phyloP scores from a whole-genome alignment of 2,797 vertebrate genomes.

The Glossophaga mutica region DNA sequence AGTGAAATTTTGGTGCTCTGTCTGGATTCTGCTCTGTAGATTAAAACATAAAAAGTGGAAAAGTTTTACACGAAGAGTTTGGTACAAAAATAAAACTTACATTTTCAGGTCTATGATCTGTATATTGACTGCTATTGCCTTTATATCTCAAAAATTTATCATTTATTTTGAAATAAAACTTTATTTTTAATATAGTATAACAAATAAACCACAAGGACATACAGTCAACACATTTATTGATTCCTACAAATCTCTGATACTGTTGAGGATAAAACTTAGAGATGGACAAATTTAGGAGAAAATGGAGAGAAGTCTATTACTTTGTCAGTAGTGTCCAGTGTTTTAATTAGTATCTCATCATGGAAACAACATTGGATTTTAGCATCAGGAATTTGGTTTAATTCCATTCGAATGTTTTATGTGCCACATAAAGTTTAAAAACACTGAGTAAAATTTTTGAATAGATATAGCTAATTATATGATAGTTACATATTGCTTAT shows the following conservation, averaged over 20 bases:
- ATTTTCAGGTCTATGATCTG: background rate
- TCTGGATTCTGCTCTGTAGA: constrained; percentile 1
- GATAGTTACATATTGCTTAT: background rate
- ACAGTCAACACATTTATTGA: background rate
- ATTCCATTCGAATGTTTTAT: background rate
- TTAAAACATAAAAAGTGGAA: constrained; percentile 1
- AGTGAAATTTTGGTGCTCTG: background rate
- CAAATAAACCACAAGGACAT: background rate
- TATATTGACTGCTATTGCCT: background rate
- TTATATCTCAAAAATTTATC: constrained; percentile 6
- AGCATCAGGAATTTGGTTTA: constrained; percentile 2
- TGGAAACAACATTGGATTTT: constrained; percentile 24
- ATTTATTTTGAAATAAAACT: constrained; percentile 39
- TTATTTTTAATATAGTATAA: background rate
- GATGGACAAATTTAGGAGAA: background rate
- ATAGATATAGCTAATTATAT: background rate
- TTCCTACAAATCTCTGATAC: background rate
- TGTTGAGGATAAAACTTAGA: background rate
- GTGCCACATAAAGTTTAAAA: background rate
- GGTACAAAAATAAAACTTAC: background rate
- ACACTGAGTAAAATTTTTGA: background rate
- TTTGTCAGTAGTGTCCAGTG: background rate
- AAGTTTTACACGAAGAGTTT: background rate
- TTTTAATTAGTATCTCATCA: background rate
- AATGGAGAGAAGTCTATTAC: background rate